phyloP scores from a whole-genome alignment of 2,888 invertebrate species.

The Sympetrum striolatum region DNA sequence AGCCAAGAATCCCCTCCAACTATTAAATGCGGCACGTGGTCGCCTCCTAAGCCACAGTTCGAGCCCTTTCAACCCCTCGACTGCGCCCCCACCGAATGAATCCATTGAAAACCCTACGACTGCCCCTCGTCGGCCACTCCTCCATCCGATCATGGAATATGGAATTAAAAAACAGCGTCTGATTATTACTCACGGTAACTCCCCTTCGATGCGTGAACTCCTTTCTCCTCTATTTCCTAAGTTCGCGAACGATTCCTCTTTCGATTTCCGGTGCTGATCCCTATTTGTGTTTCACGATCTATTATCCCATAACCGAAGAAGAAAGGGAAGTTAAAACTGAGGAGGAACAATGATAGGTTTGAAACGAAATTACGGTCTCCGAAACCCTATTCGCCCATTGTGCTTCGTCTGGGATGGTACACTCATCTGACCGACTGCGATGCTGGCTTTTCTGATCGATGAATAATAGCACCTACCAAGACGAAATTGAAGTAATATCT shows the following conservation, averaged over 20 bases:
- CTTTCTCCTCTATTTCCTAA: background rate
- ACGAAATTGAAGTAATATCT: too few relatives aligned
- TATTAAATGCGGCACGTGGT: conserved; percentile 37
- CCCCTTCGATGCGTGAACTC: background rate
- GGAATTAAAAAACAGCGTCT: background rate
- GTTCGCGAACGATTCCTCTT: background rate
- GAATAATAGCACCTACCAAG: too few relatives aligned
- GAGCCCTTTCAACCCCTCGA: background rate
- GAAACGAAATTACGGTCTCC: too few relatives aligned
- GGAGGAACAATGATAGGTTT: too few relatives aligned
- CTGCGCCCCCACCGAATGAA: background rate
- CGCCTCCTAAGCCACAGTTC: background rate
- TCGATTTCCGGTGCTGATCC: too few relatives aligned
- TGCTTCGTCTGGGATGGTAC: too few relatives aligned
- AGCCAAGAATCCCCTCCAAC: background rate
- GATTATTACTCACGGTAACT: background rate
- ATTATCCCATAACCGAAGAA: too few relatives aligned
- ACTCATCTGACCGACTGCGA: too few relatives aligned
- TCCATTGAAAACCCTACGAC: background rate
- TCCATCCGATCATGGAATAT: background rate
- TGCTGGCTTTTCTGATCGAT: too few relatives aligned
- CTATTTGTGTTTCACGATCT: too few relatives aligned
- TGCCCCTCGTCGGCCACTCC: background rate
- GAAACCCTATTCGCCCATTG: too few relatives aligned
- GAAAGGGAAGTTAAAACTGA: too few relatives aligned